phyloP scores from a whole-genome alignment of 2,113 vertebrate genomes.

The Nibea coibor region DNA sequence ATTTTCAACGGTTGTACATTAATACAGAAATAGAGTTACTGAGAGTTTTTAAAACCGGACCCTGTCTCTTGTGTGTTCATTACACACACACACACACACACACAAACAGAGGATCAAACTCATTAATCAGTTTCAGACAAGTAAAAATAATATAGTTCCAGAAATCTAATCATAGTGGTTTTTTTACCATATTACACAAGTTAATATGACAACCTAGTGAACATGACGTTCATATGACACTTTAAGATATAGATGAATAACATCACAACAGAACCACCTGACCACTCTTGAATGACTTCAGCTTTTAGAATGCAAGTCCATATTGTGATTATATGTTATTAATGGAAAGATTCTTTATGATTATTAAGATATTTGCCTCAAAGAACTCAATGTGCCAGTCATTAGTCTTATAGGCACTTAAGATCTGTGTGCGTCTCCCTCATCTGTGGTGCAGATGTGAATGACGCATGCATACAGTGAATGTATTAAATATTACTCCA shows the following conservation, averaged over 20 bases:
- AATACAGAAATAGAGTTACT: constrained; percentile 89
- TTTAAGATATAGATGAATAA: not conserved
- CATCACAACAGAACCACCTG: not conserved
- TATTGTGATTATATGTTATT: not conserved
- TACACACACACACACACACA: constrained; percentile 1
- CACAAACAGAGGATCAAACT: not conserved
- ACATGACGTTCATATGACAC: not conserved
- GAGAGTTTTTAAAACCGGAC: constrained; percentile 86
- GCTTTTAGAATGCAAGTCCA: not conserved
- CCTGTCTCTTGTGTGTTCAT: constrained; percentile 78
- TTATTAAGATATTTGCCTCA: no score
- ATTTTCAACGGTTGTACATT: constrained; percentile 90
- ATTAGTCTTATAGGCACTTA: not conserved
- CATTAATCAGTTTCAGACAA: not conserved
- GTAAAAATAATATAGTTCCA: not conserved
- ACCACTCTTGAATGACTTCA: not conserved
- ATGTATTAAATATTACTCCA: not conserved
- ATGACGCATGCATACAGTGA: not conserved
- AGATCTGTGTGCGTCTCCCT: no score
- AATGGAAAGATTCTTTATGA: not conserved
- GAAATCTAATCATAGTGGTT: not conserved
- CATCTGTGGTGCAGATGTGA: not conserved
- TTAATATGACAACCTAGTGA: not conserved
- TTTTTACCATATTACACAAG: not conserved
- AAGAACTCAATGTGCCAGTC: not conserved